phyloP scores from a whole-genome alignment of 2,888 invertebrate genomes.

The Poecilobothrus nobilitatus region DNA sequence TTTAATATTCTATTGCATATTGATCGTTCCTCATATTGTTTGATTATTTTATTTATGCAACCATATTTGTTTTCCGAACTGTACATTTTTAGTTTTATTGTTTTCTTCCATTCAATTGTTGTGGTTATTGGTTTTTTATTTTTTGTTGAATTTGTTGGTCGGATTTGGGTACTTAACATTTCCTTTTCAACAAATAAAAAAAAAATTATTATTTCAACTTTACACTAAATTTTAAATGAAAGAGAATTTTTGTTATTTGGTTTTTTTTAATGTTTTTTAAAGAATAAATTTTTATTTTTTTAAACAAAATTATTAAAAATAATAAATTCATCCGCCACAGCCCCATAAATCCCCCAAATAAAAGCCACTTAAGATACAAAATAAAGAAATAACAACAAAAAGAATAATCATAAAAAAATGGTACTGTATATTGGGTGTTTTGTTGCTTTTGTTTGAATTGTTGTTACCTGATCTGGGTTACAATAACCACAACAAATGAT shows the following conservation, averaged over 20 bases:
- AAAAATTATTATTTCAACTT: too few relatives aligned
- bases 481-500: not conserved
- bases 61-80: too few relatives aligned
- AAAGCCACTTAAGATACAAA: slow-evolving; percentile 1
- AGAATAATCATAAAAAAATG: too few relatives aligned
- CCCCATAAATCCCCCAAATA: not conserved
- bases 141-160: not conserved
- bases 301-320: not conserved
- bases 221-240: too few relatives aligned
- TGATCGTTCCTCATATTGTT: too few relatives aligned
- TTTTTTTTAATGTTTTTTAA: too few relatives aligned
- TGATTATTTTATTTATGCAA: too few relatives aligned
- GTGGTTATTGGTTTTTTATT: not conserved
- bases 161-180: not conserved
- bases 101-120: not conserved
- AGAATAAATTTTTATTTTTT: too few relatives aligned
- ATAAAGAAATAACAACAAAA: not conserved
- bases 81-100: not conserved
- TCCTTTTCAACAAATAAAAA: not conserved
- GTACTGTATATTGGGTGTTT: not conserved
- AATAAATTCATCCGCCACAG: slow-evolving; percentile 6
- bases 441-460: not conserved
- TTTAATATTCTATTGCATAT: too few relatives aligned
- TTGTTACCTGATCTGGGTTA: slow-evolving; percentile 1
- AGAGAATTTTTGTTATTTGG: too few relatives aligned